A percentile compares a stretch with the other conserved stretches of the same genome.
phyloP scores from a whole-genome alignment of 1,140 invertebrate species.

The Zaprionus taronus region DNA sequence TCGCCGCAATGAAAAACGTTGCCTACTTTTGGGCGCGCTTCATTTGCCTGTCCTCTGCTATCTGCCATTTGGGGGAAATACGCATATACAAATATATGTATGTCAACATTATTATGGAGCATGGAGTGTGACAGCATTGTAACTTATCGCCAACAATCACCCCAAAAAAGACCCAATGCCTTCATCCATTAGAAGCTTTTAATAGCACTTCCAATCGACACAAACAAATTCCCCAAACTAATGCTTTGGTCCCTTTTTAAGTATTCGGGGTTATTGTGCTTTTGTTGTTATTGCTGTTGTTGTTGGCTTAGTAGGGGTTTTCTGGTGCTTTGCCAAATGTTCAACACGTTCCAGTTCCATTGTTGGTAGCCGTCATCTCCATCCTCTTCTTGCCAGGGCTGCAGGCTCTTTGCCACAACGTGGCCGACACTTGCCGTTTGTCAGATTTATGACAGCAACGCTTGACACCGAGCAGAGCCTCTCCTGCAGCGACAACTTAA shows the following conservation, averaged over 20 bases:
- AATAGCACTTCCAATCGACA: slow-evolving; percentile 38
- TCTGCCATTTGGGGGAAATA: slow-evolving; percentile 18
- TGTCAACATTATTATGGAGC: neutral
- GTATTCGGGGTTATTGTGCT: slow-evolving; percentile 30
- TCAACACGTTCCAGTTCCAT: slow-evolving; percentile 64
- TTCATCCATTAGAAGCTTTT: slow-evolving; percentile 28
- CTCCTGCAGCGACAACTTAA: neutral
- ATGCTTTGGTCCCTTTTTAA: slow-evolving; percentile 15
- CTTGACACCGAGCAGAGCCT: slow-evolving; percentile 47
- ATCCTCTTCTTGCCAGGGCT: neutral
- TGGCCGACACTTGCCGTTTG: slow-evolving; percentile 62
- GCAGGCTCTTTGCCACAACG: slow-evolving; percentile 32
- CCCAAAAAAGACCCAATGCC: slow-evolving; percentile 4
- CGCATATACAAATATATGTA: slow-evolving; percentile 2
- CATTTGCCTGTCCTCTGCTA: slow-evolving; percentile 25
- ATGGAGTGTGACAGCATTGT: slow-evolving; percentile 28
- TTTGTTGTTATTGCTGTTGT: slow-evolving; percentile 22
- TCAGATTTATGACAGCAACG: slow-evolving; percentile 67
- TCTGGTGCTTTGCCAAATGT: slow-evolving; percentile 59
- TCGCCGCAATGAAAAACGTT: slow-evolving; percentile 40
- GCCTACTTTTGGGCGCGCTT: slow-evolving; percentile 41
- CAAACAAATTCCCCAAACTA: slow-evolving; percentile 45
- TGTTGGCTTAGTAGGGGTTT: slow-evolving; percentile 43
- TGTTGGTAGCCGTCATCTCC: slow-evolving; percentile 14
- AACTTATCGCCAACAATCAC: slow-evolving; percentile 31